phyloP scores from a whole-genome alignment of 1,140 invertebrate species.

The Drosophila pseudoananassae region DNA sequence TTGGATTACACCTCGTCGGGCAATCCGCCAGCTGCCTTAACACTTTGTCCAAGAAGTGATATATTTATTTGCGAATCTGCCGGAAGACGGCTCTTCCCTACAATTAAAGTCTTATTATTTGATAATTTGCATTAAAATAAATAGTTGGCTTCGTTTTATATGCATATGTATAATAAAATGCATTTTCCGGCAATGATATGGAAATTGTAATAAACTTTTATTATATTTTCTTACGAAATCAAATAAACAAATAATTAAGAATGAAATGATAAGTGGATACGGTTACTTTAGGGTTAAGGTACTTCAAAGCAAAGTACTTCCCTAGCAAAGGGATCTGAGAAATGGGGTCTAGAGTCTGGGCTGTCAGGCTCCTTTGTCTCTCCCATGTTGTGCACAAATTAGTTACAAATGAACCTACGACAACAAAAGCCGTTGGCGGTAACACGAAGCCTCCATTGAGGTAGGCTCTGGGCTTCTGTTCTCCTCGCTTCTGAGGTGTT shows the following conservation, averaged over 20 bases:
- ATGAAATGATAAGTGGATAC: too few species aligned
- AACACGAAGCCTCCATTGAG: slow-evolving; percentile 61
- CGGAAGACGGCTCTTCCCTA: background rate
- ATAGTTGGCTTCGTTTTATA: background rate
- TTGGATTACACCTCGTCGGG: slow-evolving; percentile 57
- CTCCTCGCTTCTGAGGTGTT: background rate
- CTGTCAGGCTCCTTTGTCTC: slow-evolving; percentile 59
- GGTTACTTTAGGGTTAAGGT: background rate
- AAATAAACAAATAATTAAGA: too few species aligned
- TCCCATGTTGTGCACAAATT: slow-evolving; percentile 75
- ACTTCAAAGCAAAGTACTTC: too few species aligned
- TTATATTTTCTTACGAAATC: too few species aligned
- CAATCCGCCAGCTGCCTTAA: slow-evolving; percentile 15
- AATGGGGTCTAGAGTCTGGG: slow-evolving; percentile 5
- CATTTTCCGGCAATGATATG: background rate
- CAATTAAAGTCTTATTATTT: background rate
- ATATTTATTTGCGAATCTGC: slow-evolving; percentile 1
- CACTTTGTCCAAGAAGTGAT: slow-evolving; percentile 1
- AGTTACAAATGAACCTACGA: slow-evolving; percentile 78
- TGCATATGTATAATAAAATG: background rate
- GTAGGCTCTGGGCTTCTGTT: slow-evolving; percentile 21
- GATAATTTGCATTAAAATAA: background rate
- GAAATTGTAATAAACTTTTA: too few species aligned
- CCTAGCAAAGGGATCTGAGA: slow-evolving; percentile 1
- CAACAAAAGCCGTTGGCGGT: slow-evolving; percentile 66